Percentiles rank a stretch among this genome's conserved stretches.
phyloP scores from a whole-genome alignment of 1,140 invertebrate genomes.

The Akabosia matsudoensis region DNA sequence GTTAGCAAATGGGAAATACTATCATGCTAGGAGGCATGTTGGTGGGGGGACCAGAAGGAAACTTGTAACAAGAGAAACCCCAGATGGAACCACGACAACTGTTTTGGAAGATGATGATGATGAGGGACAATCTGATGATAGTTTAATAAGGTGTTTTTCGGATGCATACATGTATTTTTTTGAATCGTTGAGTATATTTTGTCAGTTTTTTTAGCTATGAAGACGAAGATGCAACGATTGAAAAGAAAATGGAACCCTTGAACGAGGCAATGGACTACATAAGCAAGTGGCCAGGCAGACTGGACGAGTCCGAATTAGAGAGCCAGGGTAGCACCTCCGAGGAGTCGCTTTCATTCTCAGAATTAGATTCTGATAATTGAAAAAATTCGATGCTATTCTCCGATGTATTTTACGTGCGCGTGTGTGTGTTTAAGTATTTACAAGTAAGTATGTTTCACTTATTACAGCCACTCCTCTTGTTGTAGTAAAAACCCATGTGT shows the following conservation, averaged over 20 bases:
- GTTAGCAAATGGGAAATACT: not conserved
- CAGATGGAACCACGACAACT: not conserved
- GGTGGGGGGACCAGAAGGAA: not conserved
- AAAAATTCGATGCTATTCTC: too few species aligned
- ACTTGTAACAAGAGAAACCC: not conserved
- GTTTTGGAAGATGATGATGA: not conserved
- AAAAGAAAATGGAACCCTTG: not conserved
- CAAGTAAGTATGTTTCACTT: too few species aligned
- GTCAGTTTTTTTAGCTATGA: too few species aligned
- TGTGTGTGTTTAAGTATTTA: too few species aligned
- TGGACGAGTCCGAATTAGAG: conserved; percentile 31
- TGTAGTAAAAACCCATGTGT: too few species aligned
- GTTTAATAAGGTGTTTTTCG: not conserved
- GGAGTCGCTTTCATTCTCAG: too few species aligned
- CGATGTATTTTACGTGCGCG: too few species aligned
- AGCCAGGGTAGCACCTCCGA: not conserved
- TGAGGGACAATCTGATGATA: not conserved
- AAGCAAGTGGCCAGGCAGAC: conserved; percentile 36
- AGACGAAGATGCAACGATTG: not conserved
- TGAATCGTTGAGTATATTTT: too few species aligned
- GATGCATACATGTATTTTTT: too few species aligned
- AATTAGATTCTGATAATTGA: too few species aligned
- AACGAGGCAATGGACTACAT: conserved; percentile 21
- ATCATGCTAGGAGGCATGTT: not conserved
- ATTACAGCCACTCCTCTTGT: too few species aligned